phyloP scores from a whole-genome alignment of 1,140 invertebrate genomes.

The Ylistrum balloti region DNA sequence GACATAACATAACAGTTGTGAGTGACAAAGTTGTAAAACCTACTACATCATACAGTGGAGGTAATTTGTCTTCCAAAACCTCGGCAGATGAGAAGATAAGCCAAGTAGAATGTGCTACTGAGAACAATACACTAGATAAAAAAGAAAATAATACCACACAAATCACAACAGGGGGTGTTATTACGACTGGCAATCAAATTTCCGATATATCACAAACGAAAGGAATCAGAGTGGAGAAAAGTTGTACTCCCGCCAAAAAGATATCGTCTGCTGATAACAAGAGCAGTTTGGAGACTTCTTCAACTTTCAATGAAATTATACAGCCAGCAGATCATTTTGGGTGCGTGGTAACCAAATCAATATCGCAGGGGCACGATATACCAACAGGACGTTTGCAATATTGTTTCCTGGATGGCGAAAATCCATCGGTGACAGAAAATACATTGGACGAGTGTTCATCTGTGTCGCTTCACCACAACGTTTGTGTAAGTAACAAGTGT shows the following conservation, averaged over 20 bases:
- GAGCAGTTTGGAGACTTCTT: conserved; percentile 37
- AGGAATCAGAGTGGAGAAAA: conserved; percentile 9
- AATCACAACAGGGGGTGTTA: conserved; percentile 37
- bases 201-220: background rate
- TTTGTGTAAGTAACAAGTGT: background rate
- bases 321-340: conserved; percentile 11
- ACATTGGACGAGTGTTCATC: background rate
- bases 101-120: background rate
- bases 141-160: background rate
- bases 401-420: background rate
- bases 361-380: background rate
- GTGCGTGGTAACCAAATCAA: background rate
- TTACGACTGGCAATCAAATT: conserved; percentile 38
- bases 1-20: background rate
- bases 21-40: background rate
- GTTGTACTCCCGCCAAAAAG: conserved; percentile 37
- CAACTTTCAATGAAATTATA: conserved; percentile 40
- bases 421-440: conserved; percentile 13
- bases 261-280: conserved; percentile 35
- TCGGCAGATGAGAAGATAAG: background rate
- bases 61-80: conserved; percentile 5
- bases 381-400: background rate
- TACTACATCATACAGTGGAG: background rate
- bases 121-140: conserved; percentile 14
- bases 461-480: background rate